Percentiles rank a stretch among this genome's conserved stretches.
Evolutionary conservation across 2,888 invertebrate genomes (phyloP).

Genomic region (Geophilus truncorum): DNA sequence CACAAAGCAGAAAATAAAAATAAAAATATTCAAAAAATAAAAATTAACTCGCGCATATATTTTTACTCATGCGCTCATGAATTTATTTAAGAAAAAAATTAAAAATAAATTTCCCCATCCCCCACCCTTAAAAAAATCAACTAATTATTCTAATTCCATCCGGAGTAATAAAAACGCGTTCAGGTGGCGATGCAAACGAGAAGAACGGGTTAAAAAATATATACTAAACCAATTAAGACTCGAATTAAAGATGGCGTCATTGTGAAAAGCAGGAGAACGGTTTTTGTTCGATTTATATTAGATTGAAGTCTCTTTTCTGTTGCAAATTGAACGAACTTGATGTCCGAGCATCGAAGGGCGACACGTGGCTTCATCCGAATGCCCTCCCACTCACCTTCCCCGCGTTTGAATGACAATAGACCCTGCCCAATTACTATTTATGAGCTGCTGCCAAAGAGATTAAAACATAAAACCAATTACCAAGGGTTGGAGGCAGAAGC

Average conservation of each 20-base stretch:
- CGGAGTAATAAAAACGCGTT: not conserved
- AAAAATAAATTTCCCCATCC: not conserved
- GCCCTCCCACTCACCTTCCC: not conserved
- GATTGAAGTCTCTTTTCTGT: not conserved
- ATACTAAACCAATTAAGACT: not conserved
- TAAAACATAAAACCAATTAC: conserved; percentile 27
- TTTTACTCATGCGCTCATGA: not conserved
- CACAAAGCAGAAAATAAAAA: not conserved
- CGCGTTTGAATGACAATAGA: conserved; percentile 1
- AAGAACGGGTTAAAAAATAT: not conserved
- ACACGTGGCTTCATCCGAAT: not conserved
- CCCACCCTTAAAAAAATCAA: not conserved
- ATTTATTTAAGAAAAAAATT: not conserved
- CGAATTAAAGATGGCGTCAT: not conserved
- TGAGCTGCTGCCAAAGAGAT: conserved; percentile 1
- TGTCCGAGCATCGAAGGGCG: not conserved
- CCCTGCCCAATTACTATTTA: conserved; percentile 5
- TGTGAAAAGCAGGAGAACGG: not conserved
- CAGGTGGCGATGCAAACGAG: not conserved
- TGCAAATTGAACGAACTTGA: not conserved
- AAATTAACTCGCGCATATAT: not conserved
- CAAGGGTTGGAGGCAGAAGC: not conserved
- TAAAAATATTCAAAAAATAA: not conserved
- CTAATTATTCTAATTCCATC: not conserved
- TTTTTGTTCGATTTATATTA: not conserved